Evolutionary conservation across 2,888 invertebrate species (phyloP).

Genomic region (Plemyria rubiginata): DNA sequence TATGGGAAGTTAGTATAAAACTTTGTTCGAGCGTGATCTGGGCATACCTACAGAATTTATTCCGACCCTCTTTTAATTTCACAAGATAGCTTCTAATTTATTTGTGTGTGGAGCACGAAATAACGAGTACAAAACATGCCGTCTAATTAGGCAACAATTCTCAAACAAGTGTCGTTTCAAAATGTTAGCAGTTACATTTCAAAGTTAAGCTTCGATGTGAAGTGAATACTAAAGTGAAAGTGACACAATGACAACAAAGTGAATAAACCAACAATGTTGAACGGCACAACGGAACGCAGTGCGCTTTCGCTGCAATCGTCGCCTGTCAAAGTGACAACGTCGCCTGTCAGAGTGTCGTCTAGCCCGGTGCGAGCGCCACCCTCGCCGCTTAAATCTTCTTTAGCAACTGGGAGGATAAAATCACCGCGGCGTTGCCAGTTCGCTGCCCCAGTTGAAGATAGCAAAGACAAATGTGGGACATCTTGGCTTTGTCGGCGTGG

Average conservation of each 20-base stretch:
- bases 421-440: conserved; percentile 78
- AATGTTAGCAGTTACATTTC: conserved; percentile 9
- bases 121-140: conserved; percentile 20
- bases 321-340: conserved; percentile 66
- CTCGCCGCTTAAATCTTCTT: conserved; percentile 73
- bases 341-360: conserved; percentile 70
- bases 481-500: conserved; percentile 80
- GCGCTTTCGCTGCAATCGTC: conserved; percentile 70
- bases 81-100: conserved; percentile 23
- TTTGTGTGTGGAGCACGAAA: conserved; percentile 17
- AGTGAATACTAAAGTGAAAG: conserved; percentile 22
- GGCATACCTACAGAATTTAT: conserved; percentile 30
- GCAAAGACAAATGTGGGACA: conserved; percentile 75
- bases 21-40: conserved; percentile 13
- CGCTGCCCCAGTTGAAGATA: conserved; percentile 71
- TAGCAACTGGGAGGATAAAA: conserved; percentile 61
- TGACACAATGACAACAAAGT: conserved; percentile 45
- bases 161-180: conserved; percentile 16
- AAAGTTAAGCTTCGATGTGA: background rate
- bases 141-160: conserved; percentile 13
- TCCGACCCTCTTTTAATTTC: conserved; percentile 34
- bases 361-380: conserved; percentile 73
- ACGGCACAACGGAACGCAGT: conserved; percentile 69
- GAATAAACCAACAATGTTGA: conserved; percentile 62
- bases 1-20: conserved; percentile 31